Percentiles rank a stretch among this genome's conserved stretches.
Conservation (phyloP, 2,888 invertebrate species). For the Drosophila ustulata region DNA sequence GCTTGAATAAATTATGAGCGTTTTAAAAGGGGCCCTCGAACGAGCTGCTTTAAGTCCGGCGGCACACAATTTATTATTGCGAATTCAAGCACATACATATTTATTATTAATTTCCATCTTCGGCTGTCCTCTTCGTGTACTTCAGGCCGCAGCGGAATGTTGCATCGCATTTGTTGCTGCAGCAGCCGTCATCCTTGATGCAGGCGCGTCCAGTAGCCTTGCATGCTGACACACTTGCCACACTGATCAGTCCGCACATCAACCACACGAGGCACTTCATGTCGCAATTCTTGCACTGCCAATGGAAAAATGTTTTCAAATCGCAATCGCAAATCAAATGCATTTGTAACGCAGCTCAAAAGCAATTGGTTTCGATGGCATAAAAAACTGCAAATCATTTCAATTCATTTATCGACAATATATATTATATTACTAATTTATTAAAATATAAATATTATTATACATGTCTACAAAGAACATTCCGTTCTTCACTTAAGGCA, state of each 20-base stretch:
- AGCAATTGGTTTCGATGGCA: too few relatives aligned
- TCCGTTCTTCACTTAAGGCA: too few relatives aligned
- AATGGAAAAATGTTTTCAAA: neutral
- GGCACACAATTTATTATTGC: too few relatives aligned
- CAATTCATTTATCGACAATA: too few relatives aligned
- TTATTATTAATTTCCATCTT: too few relatives aligned
- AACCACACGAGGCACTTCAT: slow-evolving; percentile 8
- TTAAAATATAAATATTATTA: too few relatives aligned
- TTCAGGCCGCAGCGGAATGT: slow-evolving; percentile 9
- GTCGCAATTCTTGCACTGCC: neutral
- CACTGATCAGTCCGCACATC: neutral
- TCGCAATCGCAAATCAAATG: neutral
- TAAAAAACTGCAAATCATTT: neutral
- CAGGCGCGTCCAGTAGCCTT: neutral
- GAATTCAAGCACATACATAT: too few relatives aligned
- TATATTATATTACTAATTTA: too few relatives aligned
- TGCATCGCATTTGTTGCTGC: slow-evolving; percentile 15
- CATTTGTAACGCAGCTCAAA: neutral
- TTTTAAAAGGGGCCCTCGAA: slow-evolving; percentile 36
- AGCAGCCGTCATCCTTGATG: slow-evolving; percentile 24
- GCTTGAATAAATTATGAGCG: slow-evolving; percentile 73
- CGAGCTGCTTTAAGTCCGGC: neutral
- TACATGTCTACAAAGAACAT: too few relatives aligned
- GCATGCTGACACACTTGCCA: neutral
- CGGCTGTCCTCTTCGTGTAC: too few relatives aligned